A percentile compares a stretch with the other conserved stretches of the same genome.
These are phyloP conservation scores for Chelonus formosanus DNA, from an alignment of 2,888 invertebrate genomes.

Conservation along the genomic window DNA sequence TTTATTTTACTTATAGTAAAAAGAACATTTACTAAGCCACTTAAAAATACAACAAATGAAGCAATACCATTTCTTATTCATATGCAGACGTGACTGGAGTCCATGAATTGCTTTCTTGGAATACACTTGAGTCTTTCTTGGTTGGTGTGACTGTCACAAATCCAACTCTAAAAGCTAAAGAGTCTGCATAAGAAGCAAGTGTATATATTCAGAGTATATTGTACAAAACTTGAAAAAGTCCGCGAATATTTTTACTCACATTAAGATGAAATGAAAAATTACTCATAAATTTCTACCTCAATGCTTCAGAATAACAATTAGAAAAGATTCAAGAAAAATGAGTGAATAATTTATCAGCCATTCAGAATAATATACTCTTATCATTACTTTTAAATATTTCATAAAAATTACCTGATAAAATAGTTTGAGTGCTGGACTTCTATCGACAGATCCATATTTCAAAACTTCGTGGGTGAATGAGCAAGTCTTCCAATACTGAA, in stretches of 20 bases:
- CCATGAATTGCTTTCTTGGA: constrained; percentile 32
- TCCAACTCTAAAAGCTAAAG: constrained; percentile 17
- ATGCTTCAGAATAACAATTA: too few species aligned
- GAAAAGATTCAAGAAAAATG: too few species aligned
- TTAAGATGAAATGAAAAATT: too few species aligned
- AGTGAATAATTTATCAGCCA: too few species aligned
- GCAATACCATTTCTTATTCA: constrained; percentile 26
- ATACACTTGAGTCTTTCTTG: constrained; percentile 16
- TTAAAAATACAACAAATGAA: constrained; percentile 23
- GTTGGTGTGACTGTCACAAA: constrained; percentile 13
- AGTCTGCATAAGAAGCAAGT: constrained; percentile 27
- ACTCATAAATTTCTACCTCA: too few species aligned
- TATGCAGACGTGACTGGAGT: constrained; percentile 32
- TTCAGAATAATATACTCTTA: too few species aligned
- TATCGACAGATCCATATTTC: not conserved
- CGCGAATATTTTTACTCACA: too few species aligned
- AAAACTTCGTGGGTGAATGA: constrained; percentile 40
- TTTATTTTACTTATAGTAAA: constrained; percentile 2
- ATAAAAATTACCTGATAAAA: too few species aligned
- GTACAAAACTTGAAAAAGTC: too few species aligned
- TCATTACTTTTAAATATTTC: too few species aligned
- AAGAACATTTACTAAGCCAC: not conserved
- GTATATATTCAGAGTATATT: constrained; percentile 16
- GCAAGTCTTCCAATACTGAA: constrained; percentile 35
- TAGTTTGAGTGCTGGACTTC: too few species aligned